Evolutionary conservation across 2,797 vertebrate genomes (phyloP).

Genomic region (Poeciliopsis turneri): DNA sequence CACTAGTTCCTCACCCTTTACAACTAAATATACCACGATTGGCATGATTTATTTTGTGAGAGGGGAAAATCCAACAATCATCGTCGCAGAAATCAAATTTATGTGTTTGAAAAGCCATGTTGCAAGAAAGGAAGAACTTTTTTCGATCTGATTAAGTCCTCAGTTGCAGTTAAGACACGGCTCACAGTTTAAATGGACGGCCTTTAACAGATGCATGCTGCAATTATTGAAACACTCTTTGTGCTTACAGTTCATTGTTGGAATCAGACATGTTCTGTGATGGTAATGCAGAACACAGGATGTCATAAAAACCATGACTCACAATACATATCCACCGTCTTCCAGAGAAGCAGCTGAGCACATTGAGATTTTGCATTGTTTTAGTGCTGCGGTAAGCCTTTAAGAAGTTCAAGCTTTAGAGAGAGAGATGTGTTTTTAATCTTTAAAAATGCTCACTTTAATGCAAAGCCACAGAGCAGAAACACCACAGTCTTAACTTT

Average conservation of each 20-base stretch:
- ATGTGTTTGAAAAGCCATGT: conserved; percentile 44
- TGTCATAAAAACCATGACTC: conserved; percentile 41
- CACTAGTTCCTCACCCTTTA: conserved; percentile 28
- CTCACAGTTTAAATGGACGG: conserved; percentile 51
- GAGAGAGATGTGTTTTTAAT: conserved; percentile 16
- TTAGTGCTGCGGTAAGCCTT: conserved; percentile 45
- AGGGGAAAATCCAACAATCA: conserved; percentile 35
- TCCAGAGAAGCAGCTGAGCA: conserved; percentile 46
- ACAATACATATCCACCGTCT: conserved; percentile 61
- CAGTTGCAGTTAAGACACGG: conserved; percentile 34
- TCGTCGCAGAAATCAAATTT: conserved; percentile 33
- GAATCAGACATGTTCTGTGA: conserved; percentile 52
- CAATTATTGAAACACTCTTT: conserved; percentile 36
- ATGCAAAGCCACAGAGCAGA: conserved; percentile 44
- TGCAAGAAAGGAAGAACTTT: conserved; percentile 28
- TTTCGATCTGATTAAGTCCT: conserved; percentile 13
- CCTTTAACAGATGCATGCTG: conserved; percentile 54
- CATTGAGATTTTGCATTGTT: conserved; percentile 33
- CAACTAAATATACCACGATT: conserved; percentile 48
- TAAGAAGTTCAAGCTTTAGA: conserved; percentile 24
- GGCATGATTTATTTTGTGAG: conserved; percentile 71
- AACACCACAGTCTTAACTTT: conserved; percentile 34
- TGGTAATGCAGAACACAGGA: conserved; percentile 35
- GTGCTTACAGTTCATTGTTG: conserved; percentile 17
- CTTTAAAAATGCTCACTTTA: conserved; percentile 36